Evolutionary conservation across 2,797 vertebrate species (phyloP), one percentile per base, ranked within the genome.

Genomic region (Buphagus erythrorhynchus): DNA sequence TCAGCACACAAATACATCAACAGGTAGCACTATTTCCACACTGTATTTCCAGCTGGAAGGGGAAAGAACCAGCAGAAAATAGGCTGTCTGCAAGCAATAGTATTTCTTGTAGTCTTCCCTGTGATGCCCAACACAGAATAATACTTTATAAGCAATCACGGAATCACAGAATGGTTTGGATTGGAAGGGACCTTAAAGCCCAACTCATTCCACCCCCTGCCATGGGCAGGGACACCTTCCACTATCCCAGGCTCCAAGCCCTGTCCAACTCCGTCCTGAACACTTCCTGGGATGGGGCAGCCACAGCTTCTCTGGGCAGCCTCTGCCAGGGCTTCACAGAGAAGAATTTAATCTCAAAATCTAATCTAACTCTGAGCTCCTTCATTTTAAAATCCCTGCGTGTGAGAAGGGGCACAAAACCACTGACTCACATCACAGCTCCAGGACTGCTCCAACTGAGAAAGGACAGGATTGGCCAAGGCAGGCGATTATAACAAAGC

Each of bases 91-190:
- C 38, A 72, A 45, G n/a, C 29, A 58, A 3, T n/a, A 40, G 21
- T 25, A 46, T 57, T 73, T 24, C 45, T 43, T 0, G 0, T 10
- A 2, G 35, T 66, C 38, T 19, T 62, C 65, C 33, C n/a, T 42
- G 16, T 16, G 35, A 48, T 42, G 31, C 45, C 54, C 10, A 31
- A 33, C 9, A 17, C 43, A 24, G 48, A n/a, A 3, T 36, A 59
- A 31, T 11, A 36, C 13, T 71, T 83, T 9, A 42, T 43, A 54
- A 88, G 58, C 2, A 22, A 58, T 51, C 26, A 49, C 45, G 40
- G 25, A 61, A 69, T 65, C 36, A 7, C 15, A 46, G 40, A 67
- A 74, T 24, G 31, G 10, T 42, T 54, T 67, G 21, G 35, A 35
- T 31, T 8, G 5, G 25, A 81, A 59, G 12, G 26, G 15, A 54